phyloP scores from a whole-genome alignment of 2,797 vertebrate genomes.

The Microcaecilia unicolor region DNA sequence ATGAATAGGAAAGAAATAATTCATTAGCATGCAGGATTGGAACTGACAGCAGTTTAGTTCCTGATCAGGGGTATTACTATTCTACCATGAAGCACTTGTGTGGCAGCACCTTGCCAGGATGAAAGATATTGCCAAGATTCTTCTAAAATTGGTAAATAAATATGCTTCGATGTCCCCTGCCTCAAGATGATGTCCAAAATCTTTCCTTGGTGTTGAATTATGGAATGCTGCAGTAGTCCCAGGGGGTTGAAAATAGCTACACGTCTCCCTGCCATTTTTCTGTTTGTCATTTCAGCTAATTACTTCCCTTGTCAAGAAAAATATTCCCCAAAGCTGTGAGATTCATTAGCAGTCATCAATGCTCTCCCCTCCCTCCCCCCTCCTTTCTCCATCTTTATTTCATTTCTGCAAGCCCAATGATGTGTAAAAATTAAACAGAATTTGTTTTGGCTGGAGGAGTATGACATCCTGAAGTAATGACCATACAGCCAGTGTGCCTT shows the following conservation, averaged over 20 bases:
- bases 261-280: conserved; percentile 20
- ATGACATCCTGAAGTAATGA: conserved; percentile 30
- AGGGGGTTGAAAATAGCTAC: conserved; percentile 8
- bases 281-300: conserved; percentile 32
- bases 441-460: conserved; percentile 17
- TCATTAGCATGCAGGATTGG: background rate
- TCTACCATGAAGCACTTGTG: too few relatives aligned
- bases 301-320: conserved; percentile 34
- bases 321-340: conserved; percentile 17
- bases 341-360: conserved; percentile 4
- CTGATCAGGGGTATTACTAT: background rate
- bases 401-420: background rate
- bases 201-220: conserved; percentile 27
- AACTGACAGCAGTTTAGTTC: background rate
- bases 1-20: background rate
- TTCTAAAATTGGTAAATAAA: background rate
- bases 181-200: conserved; percentile 15
- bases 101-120: background rate
- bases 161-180: background rate
- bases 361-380: too few relatives aligned
- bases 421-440: conserved; percentile 18
- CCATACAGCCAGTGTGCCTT: conserved; percentile 23
- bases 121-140: background rate
- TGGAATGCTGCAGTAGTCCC: conserved; percentile 11
- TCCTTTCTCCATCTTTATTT: too few relatives aligned